Percentiles rank a stretch among this genome's conserved stretches.
Conservation (phyloP, 2,113 vertebrate species). For the Mirza zaza region DNA sequence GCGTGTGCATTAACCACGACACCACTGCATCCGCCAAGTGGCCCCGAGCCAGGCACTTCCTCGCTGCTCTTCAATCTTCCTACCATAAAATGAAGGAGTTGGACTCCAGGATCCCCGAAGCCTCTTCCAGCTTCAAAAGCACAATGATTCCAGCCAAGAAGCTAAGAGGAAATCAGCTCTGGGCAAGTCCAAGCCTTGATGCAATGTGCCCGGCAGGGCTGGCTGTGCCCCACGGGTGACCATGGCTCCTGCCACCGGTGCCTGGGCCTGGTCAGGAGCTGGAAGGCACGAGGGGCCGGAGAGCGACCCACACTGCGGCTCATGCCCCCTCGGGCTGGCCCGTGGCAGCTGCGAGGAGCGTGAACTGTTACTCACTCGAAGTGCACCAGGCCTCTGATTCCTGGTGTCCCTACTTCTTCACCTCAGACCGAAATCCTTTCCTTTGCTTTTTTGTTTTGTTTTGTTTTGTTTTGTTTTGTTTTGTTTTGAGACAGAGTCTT, state of each 20-base stretch:
- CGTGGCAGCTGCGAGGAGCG: not conserved
- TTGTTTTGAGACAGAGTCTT: too few relatives aligned
- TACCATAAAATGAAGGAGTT: not conserved
- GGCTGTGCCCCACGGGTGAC: not conserved
- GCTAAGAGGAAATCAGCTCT: not conserved
- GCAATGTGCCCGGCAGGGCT: not conserved
- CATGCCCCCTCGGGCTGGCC: not conserved
- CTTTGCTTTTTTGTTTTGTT: not conserved
- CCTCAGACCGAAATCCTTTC: not conserved
- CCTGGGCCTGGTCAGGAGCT: not conserved
- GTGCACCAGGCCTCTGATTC: not conserved
- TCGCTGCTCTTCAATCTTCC: not conserved
- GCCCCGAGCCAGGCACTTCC: not conserved
- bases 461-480: too few relatives aligned
- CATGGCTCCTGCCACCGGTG: fast-evolving
- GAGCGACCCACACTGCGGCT: not conserved
- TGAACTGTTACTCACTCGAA: not conserved
- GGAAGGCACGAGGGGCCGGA: not conserved
- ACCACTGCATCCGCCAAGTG: not conserved
- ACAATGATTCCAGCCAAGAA: not conserved
- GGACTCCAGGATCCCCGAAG: not conserved
- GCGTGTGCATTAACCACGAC: fast-evolving
- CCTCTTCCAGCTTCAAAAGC: not conserved
- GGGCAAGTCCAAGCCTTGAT: not conserved
- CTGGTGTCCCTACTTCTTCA: not conserved